phyloP scores from a whole-genome alignment of 2,888 invertebrate species.

The Sphaerolaimus hirsutus region DNA sequence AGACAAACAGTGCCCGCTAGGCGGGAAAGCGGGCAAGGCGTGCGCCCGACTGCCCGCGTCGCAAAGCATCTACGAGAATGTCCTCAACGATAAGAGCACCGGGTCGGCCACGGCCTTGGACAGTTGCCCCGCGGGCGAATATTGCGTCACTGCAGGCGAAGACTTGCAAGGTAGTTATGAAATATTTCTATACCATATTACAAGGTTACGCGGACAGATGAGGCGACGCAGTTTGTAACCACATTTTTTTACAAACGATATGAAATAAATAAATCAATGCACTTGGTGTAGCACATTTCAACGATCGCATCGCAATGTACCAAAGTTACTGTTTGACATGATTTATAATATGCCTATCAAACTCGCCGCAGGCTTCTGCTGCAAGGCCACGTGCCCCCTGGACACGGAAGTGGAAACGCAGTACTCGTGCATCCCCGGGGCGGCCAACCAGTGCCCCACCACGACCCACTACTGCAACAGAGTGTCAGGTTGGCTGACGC shows the following conservation, averaged over 20 bases:
- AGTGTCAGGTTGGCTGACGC: background rate
- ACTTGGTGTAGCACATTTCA: no score
- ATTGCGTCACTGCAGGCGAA: background rate
- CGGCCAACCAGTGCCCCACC: background rate
- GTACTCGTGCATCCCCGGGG: background rate
- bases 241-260: background rate
- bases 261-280: no score
- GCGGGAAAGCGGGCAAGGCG: background rate
- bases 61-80: background rate
- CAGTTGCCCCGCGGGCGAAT: background rate
- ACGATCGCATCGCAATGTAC: no score
- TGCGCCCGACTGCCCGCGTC: background rate
- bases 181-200: no score
- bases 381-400: background rate
- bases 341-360: no score
- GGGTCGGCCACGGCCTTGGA: background rate
- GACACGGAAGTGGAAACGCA: background rate
- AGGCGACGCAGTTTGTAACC: background rate
- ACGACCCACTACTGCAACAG: background rate
- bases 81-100: no score
- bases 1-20: background rate
- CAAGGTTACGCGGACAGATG: no score
- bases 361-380: conserved; percentile 1
- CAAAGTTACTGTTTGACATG: no score
- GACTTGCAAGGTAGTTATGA: background rate